phyloP scores from a whole-genome alignment of 2,888 invertebrate species.

The Frankliniella fusca region DNA sequence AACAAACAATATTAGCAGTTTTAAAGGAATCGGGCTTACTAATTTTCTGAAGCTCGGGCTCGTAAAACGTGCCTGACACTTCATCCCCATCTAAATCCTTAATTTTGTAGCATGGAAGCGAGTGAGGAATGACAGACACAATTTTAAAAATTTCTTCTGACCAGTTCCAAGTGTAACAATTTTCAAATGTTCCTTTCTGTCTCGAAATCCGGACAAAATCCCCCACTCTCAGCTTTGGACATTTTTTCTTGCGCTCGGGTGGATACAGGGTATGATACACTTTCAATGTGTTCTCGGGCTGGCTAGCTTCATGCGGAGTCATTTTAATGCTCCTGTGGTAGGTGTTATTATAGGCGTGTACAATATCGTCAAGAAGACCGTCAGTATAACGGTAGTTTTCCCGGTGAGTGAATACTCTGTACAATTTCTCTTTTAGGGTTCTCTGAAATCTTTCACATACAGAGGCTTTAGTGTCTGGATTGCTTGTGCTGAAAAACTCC shows the following conservation, averaged over 20 bases:
- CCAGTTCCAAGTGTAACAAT: constrained; percentile 32
- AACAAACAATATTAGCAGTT: constrained; percentile 5
- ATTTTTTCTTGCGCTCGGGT: background rate
- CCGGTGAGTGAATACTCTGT: no score
- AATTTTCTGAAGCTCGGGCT: constrained; percentile 33
- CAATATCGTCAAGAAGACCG: no score
- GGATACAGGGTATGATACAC: no score
- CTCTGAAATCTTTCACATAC: background rate
- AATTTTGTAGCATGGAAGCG: constrained; percentile 31
- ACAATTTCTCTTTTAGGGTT: no score
- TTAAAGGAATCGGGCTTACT: constrained; percentile 33
- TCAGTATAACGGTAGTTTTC: no score
- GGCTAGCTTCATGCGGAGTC: no score
- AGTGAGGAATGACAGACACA: constrained; percentile 8
- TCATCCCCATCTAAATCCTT: constrained; percentile 32
- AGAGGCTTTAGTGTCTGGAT: background rate
- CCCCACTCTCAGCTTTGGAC: constrained; percentile 26
- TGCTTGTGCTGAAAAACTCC: background rate
- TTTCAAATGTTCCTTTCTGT: constrained; percentile 32
- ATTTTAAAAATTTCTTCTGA: constrained; percentile 34
- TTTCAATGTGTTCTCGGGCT: no score
- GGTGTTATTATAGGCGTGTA: no score
- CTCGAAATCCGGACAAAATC: constrained; percentile 35
- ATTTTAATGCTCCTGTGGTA: no score
- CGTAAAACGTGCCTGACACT: constrained; percentile 35